Conservation (phyloP, 2,888 invertebrate genomes). For the Xestobium rufovillosum region DNA sequence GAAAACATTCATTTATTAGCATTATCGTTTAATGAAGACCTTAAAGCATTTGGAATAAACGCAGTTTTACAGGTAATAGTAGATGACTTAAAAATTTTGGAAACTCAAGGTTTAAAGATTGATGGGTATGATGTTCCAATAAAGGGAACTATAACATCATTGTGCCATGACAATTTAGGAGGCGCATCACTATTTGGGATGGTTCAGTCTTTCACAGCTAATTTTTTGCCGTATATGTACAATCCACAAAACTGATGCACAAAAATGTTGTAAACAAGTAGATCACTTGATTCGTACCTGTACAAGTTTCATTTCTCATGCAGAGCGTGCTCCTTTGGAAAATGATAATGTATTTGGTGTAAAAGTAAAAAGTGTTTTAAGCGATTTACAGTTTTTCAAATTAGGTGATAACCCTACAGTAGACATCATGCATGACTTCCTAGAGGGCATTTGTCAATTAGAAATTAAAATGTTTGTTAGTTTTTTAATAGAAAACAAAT, state of each 20-base stretch:
- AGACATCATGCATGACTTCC: conserved; percentile 21
- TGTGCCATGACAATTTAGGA: conserved; percentile 15
- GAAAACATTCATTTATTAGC: conserved; percentile 10
- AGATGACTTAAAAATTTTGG: conserved; percentile 11
- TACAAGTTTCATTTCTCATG: conserved; percentile 8
- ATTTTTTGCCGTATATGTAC: conserved; percentile 20
- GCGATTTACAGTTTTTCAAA: conserved; percentile 17
- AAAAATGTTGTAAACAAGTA: conserved; percentile 8
- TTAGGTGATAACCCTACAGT: conserved; percentile 13
- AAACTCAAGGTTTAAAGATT: conserved; percentile 6
- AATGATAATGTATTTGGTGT: conserved; percentile 14
- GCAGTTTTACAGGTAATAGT: conserved; percentile 9
- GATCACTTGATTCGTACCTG: conserved; percentile 9
- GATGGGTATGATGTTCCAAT: background rate
- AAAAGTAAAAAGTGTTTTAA: conserved; percentile 11
- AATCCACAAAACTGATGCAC: conserved; percentile 10
- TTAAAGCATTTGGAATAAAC: conserved; percentile 7
- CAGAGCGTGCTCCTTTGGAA: background rate
- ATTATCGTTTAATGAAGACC: conserved; percentile 8
- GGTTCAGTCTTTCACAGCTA: conserved; percentile 18
- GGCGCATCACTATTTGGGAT: conserved; percentile 14
- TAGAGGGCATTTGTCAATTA: conserved; percentile 12
- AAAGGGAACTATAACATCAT: background rate
- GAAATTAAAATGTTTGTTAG: background rate
- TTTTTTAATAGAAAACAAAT: background rate